A percentile compares a stretch with the other conserved stretches of the same genome.
Evolutionary conservation across 2,888 invertebrate species (phyloP).

Genomic region (Syrphus vitripennis): DNA sequence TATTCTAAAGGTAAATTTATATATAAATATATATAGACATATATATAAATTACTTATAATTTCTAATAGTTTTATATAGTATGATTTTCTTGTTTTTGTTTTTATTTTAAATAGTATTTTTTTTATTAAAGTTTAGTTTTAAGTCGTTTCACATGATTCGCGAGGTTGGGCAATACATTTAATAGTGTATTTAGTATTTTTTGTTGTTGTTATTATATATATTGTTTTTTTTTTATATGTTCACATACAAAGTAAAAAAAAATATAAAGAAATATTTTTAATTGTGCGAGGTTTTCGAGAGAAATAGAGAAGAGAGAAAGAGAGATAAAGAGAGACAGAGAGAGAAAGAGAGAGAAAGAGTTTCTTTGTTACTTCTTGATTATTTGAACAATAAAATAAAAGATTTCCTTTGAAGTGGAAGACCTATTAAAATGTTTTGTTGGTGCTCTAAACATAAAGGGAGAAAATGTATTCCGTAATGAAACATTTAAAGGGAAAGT

Average conservation of each 20-base stretch:
- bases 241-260: constrained; percentile 31
- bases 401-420: constrained; percentile 48
- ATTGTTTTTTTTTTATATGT: constrained; percentile 35
- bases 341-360: not conserved
- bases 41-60: constrained; percentile 61
- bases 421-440: constrained; percentile 17
- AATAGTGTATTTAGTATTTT: constrained; percentile 42
- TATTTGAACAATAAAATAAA: not conserved
- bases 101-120: constrained; percentile 49
- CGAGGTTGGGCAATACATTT: constrained; percentile 74
- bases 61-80: constrained; percentile 45
- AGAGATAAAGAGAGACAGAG: not conserved
- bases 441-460: not conserved
- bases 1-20: constrained; percentile 64
- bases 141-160: constrained; percentile 74
- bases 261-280: constrained; percentile 1
- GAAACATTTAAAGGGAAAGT: not conserved
- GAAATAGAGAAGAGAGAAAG: not conserved
- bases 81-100: constrained; percentile 35
- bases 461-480: not conserved
- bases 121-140: constrained; percentile 62
- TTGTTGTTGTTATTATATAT: constrained; percentile 23
- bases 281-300: constrained; percentile 22
- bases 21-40: constrained; percentile 71
- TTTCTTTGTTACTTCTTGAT: not conserved